Base-by-base conservation (phyloP, 2,113 vertebrate genomes). In the Ancistrus triradiatus region DNA sequence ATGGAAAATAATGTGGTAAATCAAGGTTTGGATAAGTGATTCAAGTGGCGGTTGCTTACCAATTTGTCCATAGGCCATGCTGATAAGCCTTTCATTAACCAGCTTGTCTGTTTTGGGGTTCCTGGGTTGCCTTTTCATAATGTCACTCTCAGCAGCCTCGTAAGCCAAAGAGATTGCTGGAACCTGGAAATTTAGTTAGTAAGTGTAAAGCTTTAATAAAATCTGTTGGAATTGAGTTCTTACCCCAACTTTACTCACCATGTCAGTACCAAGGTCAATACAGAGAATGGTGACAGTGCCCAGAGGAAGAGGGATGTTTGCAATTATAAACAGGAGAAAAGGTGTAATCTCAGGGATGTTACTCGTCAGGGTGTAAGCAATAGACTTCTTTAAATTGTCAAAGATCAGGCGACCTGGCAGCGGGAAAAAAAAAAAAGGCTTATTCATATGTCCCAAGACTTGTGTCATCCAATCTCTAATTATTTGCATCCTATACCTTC, bases 321-420 rank as follows among this genome's bases (percentile, higher is more conserved):
- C 89, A 0, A 91, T 90, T 83, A 96, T 96, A 83, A 96, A 96
- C 33, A 96, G 67, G 43, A 96, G 88, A 85, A 96, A 95, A 10
- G 94, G 93, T 0, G 94, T 92, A 80, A 96, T 96, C 80, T 96
- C 94, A 0, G 94, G 94, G 69, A 96, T 96, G 85, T 96, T 96
- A 68, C 93, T 95, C 77, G 93, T 96, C 85, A 96, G 78, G 0
- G 93, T 96, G 86, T 96, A 95, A 17, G 93, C 93, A 1, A 95
- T 95, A 33, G 93, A 95, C 46, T 95, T 95, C 88, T 95, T 95
- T 78, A 96, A 74, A 85, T 96, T 96, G 77, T 96, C 93, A 1
- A 96, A 96, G 72, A 95, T 96, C 69, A 95, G 78, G 44, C 93
- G 91, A 0, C 93, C 93, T 94, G 53, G 48, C 9, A n/a, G n/a